These are phyloP conservation scores for Actinopyga echinites DNA, from an alignment of 53 echinoderm and acorn worm genomes.

Conservation along the genomic window DNA sequence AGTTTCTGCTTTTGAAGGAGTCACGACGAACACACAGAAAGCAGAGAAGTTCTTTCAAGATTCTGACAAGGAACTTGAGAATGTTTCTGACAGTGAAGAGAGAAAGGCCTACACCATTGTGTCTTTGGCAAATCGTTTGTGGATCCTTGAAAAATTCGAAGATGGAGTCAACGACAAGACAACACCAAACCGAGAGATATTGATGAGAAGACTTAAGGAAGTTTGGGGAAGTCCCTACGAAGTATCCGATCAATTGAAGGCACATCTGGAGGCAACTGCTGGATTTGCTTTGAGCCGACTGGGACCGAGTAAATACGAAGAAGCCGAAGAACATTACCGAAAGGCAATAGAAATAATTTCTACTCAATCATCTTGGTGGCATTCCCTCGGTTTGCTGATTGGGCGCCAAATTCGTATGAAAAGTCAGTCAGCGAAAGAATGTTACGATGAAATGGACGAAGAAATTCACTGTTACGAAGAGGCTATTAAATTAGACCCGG, in stretches of 20 bases:
- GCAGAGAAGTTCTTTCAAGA: too few species aligned
- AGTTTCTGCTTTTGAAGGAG: too few species aligned
- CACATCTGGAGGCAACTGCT: not conserved
- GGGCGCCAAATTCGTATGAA: not conserved
- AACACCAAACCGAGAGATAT: not conserved
- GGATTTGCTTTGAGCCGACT: slow-evolving; percentile 5
- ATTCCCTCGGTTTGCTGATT: not conserved
- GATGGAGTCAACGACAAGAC: too few species aligned
- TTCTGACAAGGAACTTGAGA: too few species aligned
- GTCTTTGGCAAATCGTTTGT: not conserved
- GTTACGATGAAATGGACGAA: not conserved
- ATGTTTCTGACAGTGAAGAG: not conserved
- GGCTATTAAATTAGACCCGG: not conserved
- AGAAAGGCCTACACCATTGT: not conserved
- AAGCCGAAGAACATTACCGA: not conserved
- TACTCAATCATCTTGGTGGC: not conserved
- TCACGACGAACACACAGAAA: too few species aligned
- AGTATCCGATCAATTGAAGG: not conserved
- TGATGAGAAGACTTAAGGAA: not conserved
- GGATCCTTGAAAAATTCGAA: not conserved
- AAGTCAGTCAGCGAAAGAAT: not conserved
- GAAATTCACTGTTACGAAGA: not conserved
- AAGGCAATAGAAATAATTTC: not conserved
- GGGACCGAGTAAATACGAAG: slow-evolving; percentile 10
- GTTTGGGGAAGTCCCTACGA: not conserved